Conservation (phyloP, 2,888 invertebrate genomes). For the Nomada fabriciana region DNA sequence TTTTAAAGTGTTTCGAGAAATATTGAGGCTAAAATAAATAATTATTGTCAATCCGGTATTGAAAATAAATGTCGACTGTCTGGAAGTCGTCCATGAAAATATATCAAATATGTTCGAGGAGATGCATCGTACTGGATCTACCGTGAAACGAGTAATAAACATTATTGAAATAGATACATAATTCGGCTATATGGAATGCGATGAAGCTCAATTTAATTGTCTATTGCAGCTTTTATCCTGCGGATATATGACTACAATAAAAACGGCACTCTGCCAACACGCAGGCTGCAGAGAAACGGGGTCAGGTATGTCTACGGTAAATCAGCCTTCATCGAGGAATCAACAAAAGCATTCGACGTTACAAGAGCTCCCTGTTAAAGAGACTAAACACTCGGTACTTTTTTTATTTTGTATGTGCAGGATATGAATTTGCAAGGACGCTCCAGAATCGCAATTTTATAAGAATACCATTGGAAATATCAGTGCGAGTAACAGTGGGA, state of each 20-base stretch:
- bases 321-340: slow-evolving; percentile 70
- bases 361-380: slow-evolving; percentile 41
- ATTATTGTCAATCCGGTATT: too few relatives aligned
- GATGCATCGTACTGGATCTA: background rate
- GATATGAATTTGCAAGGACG: slow-evolving; percentile 23
- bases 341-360: slow-evolving; percentile 57
- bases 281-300: slow-evolving; percentile 69
- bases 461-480: background rate
- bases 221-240: slow-evolving; percentile 64
- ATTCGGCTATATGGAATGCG: slow-evolving; percentile 33
- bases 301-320: slow-evolving; percentile 72
- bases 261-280: slow-evolving; percentile 71
- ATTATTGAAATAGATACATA: slow-evolving; percentile 20
- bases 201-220: slow-evolving; percentile 61
- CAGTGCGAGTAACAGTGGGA: too few relatives aligned
- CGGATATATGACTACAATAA: slow-evolving; percentile 66
- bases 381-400: slow-evolving; percentile 34
- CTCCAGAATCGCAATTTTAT: slow-evolving; percentile 11
- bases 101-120: background rate
- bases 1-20: background rate
- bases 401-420: background rate
- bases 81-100: background rate
- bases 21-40: too few relatives aligned
- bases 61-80: too few relatives aligned
- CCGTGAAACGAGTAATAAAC: background rate